A percentile compares a stretch with the other conserved stretches of the same genome.
Conservation (phyloP, 2,797 vertebrate species). For the Tiaroga cobitis region DNA sequence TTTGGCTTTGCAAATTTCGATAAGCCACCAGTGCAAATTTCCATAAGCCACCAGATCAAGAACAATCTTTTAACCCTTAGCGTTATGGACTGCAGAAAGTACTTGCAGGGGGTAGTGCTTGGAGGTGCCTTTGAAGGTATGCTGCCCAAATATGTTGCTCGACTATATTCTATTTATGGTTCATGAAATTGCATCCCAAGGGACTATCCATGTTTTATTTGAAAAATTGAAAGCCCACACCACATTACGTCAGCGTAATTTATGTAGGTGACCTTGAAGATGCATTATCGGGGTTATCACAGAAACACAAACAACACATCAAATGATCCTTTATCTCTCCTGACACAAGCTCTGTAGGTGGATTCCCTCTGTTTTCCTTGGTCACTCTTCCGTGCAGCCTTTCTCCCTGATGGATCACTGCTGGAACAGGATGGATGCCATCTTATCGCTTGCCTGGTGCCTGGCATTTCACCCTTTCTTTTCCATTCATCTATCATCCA, state of each 20-base stretch:
- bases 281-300: conserved; percentile 50
- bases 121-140: conserved; percentile 68
- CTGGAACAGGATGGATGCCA: conserved; percentile 68
- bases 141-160: conserved; percentile 57
- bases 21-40: background rate
- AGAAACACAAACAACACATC: conserved; percentile 55
- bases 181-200: conserved; percentile 19
- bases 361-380: conserved; percentile 64
- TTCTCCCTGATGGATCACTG: conserved; percentile 74
- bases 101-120: conserved; percentile 47
- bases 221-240: conserved; percentile 47
- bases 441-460: conserved; percentile 46
- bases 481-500: conserved; percentile 70
- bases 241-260: conserved; percentile 31
- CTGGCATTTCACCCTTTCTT: conserved; percentile 69
- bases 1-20: background rate
- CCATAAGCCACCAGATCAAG: background rate
- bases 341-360: conserved; percentile 59
- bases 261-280: conserved; percentile 62
- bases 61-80: background rate
- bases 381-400: conserved; percentile 69
- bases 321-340: conserved; percentile 57
- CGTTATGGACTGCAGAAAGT: conserved; percentile 54
- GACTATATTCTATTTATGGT: conserved; percentile 5
- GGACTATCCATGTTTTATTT: conserved; percentile 29